Evolutionary conservation across 2,113 vertebrate species (phyloP), one percentile per base, ranked within the genome.

Genomic region (Chascanopsetta lugubris): DNA sequence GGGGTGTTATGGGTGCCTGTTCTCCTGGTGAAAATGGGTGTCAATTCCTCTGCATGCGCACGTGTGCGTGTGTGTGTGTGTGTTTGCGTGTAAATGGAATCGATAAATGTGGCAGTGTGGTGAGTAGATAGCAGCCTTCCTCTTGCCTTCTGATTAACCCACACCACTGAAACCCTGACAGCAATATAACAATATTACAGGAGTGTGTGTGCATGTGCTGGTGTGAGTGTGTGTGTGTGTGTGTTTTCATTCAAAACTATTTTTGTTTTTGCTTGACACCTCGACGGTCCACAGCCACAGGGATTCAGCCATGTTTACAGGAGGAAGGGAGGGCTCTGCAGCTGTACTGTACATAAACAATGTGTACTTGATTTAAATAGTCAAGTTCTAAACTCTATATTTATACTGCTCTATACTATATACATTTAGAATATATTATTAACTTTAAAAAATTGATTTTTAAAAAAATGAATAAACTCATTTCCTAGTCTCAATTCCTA

Each of bases 1-100:
- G 95, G 94, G 95, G 94, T 94, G 94, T 93, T 95, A 94, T 96
- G 93, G 85, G 84, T 66, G 77, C 79, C 85, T 88, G 86, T 90
- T 89, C 80, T 85, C 72, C 71, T 82, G 85, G 79, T 88, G 80
- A 86, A 87, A 88, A 87, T 86, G 86, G 82, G 69, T 85, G 86
- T 89, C 83, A 80, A 66, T 86, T 61, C 77, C 73, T 85, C 70
- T 82, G 78, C 61, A 63, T 48, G 54, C 30, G 51, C 17, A 26
- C 22, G 54, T 59, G 56, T 70, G 27, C 21, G 45, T 70, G 45
- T 46, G 21, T 53, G 56, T 32, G 48, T 54, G n/a, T n/a, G n/a
- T n/a, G n/a, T 67, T 49, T 84, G 46, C 78, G 88, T 88, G 89
- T 89, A 91, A 92, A 92, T 90, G 77, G 89, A 90, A 92, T 93